Evolutionary conservation across 2,888 invertebrate species (phyloP), one percentile per base, ranked within the genome.

Genomic region (Salticus scenicus): DNA sequence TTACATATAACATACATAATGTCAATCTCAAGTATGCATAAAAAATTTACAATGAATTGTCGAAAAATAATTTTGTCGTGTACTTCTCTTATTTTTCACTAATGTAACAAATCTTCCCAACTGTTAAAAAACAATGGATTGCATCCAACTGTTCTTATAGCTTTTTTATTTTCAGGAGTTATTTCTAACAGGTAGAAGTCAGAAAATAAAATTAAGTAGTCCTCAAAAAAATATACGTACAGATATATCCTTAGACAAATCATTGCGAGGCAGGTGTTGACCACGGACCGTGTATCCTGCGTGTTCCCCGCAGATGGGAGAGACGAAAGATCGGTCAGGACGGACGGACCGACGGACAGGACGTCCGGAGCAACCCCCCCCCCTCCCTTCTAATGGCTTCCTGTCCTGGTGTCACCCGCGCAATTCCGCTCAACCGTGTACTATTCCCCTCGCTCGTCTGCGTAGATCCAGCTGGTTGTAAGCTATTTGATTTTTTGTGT

Each of bases 321-420:
- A 81, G 73, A 69, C 75, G 69, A 41, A 47, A 30, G 33, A 33
- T 72, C 69, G 41, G 64, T 71, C 73, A 74, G 74, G 51, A 73
- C 41, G 81, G 37, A 51, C 33, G 24, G 71, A 64, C 76, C 12
- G 71, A 63, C 82, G 76, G 76, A 75, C 81, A 81, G 81, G 75
- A 83, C 77, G 77, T 72, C 72, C 72, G 72, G 83, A 28, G 28
- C 27, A 1, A 14, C 64, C 20, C 63, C 24, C 41, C n/a, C 41
- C 41, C 66, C 79, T 37, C 67, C 71, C 28, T 41, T 72, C 47
- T 77, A 83, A 83, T 83, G 77, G 83, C 51, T 83, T 83, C 83
- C 83, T 77, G 77, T 82, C 75, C 28, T 63, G 71, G 71, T 82
- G 82, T 82, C 82, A 82, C 82, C 76, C 82, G 76, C 71, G 75